A percentile compares a stretch with the other conserved stretches of the same genome.
Conservation (phyloP, 2,888 invertebrate species). For the Erannis defoliaria region DNA sequence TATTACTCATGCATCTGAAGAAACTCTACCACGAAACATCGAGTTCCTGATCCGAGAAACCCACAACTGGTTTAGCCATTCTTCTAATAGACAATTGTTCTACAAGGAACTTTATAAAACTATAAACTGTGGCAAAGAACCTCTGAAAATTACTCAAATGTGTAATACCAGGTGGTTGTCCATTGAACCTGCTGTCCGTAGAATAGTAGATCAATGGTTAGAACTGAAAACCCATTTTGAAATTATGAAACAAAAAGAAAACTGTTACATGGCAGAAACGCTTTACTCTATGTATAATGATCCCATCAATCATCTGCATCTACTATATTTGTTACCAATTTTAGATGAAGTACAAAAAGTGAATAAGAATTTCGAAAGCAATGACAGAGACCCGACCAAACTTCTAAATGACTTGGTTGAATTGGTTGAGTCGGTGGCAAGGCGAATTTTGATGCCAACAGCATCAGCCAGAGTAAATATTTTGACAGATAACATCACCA, state of each 20-base stretch:
- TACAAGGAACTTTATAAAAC: background rate
- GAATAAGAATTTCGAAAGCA: too few species aligned
- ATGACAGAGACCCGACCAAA: too few species aligned
- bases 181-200: background rate
- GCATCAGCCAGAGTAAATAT: too few species aligned
- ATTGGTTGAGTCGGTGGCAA: too few species aligned
- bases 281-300: background rate
- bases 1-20: background rate
- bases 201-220: background rate
- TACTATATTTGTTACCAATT: constrained; percentile 1
- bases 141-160: background rate
- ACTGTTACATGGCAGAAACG: background rate
- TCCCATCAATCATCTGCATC: background rate
- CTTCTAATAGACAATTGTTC: background rate
- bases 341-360: too few species aligned
- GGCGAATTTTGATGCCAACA: too few species aligned
- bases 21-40: background rate
- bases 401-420: too few species aligned
- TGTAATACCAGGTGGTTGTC: background rate
- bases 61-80: background rate
- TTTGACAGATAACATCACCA: too few species aligned
- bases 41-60: background rate
- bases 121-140: background rate
- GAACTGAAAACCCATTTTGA: background rate
- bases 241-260: constrained; percentile 4